Evolutionary conservation across 2,888 invertebrate species (phyloP).

Genomic region (Xylophagus ater): DNA sequence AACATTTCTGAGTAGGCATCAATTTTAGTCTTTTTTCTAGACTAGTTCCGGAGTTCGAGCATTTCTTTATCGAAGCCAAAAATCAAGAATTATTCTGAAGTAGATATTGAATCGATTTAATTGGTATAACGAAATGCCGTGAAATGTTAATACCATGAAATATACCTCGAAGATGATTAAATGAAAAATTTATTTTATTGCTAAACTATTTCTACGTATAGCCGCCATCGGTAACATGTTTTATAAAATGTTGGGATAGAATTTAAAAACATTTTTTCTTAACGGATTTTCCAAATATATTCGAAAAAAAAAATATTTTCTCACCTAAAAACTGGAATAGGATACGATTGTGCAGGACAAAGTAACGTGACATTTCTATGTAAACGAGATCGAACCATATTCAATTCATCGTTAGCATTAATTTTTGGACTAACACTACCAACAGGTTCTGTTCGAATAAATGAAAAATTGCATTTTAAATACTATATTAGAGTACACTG

Average conservation of each 20-base stretch:
- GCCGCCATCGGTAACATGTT: background rate
- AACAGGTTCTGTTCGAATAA: slow-evolving; percentile 38
- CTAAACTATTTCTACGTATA: background rate
- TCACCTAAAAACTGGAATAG: slow-evolving; percentile 63
- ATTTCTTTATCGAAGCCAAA: no score
- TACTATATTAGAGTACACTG: background rate
- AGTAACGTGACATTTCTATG: slow-evolving; percentile 48
- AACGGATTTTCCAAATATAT: background rate
- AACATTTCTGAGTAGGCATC: no score
- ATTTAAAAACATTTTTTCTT: background rate
- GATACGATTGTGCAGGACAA: slow-evolving; percentile 64
- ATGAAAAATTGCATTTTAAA: background rate
- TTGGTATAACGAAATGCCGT: no score
- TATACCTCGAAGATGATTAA: background rate
- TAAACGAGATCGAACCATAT: slow-evolving; percentile 42
- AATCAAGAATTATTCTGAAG: no score
- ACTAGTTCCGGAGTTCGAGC: no score
- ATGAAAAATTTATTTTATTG: background rate
- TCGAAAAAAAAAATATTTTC: slow-evolving; percentile 16
- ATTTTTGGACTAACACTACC: slow-evolving; percentile 51
- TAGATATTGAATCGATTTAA: no score
- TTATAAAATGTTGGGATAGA: background rate
- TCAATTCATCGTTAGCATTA: slow-evolving; percentile 52
- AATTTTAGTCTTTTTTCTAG: no score
- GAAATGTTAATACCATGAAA: no score